Conservation (phyloP, 1,140 invertebrate species). For the Trypoxylus dichotomus region DNA sequence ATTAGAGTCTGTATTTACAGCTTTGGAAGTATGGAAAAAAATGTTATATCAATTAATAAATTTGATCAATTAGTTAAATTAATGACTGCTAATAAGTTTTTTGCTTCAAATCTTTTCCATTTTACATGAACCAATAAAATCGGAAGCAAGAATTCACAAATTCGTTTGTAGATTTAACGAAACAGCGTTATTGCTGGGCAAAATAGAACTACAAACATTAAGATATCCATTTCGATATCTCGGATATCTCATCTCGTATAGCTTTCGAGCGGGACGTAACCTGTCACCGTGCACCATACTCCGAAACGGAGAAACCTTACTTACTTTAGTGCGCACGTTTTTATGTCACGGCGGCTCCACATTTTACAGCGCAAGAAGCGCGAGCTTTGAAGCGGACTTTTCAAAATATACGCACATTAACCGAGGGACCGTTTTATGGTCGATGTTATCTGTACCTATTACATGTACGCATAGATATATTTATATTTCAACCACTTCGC, state of each 20-base stretch:
- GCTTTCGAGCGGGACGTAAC: background rate
- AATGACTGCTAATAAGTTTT: too few relatives aligned
- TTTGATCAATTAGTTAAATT: too few relatives aligned
- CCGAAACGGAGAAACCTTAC: background rate
- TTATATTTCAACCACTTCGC: conserved; percentile 1
- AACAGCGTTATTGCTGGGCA: background rate
- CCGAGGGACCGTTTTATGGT: conserved; percentile 10
- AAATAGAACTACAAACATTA: background rate
- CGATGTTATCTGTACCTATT: conserved; percentile 10
- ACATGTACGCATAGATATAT: conserved; percentile 10
- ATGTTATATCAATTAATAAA: too few relatives aligned
- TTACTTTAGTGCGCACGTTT: background rate
- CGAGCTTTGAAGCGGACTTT: conserved; percentile 14
- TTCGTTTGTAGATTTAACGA: background rate
- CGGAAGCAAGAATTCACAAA: background rate
- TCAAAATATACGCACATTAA: conserved; percentile 15
- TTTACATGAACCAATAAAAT: too few relatives aligned
- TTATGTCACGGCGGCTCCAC: conserved; percentile 3
- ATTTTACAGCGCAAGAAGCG: conserved; percentile 5
- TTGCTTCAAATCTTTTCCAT: too few relatives aligned
- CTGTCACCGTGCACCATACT: background rate
- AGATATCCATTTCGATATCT: conserved; percentile 7
- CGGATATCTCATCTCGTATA: background rate
- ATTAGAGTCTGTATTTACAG: too few relatives aligned
- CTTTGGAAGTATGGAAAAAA: too few relatives aligned